These are phyloP conservation scores for Zaprionus ghesquierei DNA, from an alignment of 1,140 invertebrate genomes.

Conservation along the genomic window DNA sequence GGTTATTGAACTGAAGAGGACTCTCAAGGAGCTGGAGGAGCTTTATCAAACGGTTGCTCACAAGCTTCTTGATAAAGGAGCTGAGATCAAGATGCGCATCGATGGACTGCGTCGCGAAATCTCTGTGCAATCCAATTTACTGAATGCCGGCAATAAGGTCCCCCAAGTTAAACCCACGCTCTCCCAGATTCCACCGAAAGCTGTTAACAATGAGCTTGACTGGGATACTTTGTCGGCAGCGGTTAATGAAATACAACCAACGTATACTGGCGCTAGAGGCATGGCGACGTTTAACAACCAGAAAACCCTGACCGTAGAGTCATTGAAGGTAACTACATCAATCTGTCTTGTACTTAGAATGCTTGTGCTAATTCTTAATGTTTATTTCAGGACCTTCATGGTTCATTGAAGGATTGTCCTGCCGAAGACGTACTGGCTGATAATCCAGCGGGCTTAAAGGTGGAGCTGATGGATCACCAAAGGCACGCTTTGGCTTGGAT, in stretches of 20 bases:
- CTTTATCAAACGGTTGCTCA: slow-evolving; percentile 55
- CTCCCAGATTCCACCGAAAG: background rate
- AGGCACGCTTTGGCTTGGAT: slow-evolving; percentile 94
- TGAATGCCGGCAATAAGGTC: slow-evolving; percentile 20
- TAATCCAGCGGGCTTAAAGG: slow-evolving; percentile 87
- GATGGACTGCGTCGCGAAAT: slow-evolving; percentile 46
- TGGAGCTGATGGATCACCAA: slow-evolving; percentile 93
- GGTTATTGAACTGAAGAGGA: slow-evolving; percentile 40
- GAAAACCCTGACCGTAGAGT: slow-evolving; percentile 65
- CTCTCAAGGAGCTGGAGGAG: slow-evolving; percentile 50
- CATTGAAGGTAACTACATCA: slow-evolving; percentile 63
- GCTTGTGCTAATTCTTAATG: background rate
- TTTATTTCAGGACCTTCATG: slow-evolving; percentile 86
- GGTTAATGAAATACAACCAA: slow-evolving; percentile 65
- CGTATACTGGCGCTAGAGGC: slow-evolving; percentile 60
- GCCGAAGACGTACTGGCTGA: slow-evolving; percentile 84
- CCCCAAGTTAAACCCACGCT: slow-evolving; percentile 4
- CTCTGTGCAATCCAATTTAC: slow-evolving; percentile 10
- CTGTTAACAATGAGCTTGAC: background rate
- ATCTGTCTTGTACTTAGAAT: background rate
- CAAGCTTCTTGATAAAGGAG: slow-evolving; percentile 66
- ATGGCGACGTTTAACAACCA: slow-evolving; percentile 73
- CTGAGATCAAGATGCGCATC: slow-evolving; percentile 58
- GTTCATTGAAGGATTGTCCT: slow-evolving; percentile 87
- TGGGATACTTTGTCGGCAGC: slow-evolving; percentile 56